Percentiles rank a stretch among this genome's conserved stretches.
Evolutionary conservation across 2,113 vertebrate genomes (phyloP).

Genomic region (Sapajus apella): DNA sequence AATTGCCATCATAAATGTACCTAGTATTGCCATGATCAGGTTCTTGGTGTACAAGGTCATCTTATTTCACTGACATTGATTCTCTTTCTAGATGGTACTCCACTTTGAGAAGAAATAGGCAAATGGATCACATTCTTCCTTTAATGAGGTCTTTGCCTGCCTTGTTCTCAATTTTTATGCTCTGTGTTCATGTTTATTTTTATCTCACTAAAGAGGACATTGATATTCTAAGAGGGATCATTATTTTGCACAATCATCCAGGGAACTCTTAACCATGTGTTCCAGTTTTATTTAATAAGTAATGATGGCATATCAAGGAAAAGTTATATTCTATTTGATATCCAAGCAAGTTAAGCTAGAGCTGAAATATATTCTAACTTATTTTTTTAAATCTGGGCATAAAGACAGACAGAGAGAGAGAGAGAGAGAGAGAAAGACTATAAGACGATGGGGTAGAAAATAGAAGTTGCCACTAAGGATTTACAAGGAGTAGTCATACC

Average conservation of each 20-base stretch:
- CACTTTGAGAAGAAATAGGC: neutral
- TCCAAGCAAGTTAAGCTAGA: neutral
- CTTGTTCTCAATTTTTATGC: neutral
- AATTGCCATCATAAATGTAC: neutral
- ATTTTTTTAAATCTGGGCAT: neutral
- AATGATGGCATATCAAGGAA: neutral
- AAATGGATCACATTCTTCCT: neutral
- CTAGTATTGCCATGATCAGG: neutral
- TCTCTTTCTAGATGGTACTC: neutral
- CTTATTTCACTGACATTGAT: neutral
- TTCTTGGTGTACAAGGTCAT: neutral
- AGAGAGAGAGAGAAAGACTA: neutral
- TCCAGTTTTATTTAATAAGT: conserved; percentile 1
- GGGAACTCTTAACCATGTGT: neutral
- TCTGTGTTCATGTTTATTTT: neutral
- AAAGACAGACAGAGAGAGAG: neutral
- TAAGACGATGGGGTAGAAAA: neutral
- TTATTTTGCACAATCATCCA: neutral
- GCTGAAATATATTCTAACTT: neutral
- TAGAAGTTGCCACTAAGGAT: neutral
- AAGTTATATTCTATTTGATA: neutral
- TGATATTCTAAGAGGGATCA: neutral
- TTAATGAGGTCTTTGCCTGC: neutral
- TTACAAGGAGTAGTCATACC: neutral
- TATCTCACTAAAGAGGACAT: neutral